Conservation (phyloP, 2,888 invertebrate species). For the Miltochrista miniata region DNA sequence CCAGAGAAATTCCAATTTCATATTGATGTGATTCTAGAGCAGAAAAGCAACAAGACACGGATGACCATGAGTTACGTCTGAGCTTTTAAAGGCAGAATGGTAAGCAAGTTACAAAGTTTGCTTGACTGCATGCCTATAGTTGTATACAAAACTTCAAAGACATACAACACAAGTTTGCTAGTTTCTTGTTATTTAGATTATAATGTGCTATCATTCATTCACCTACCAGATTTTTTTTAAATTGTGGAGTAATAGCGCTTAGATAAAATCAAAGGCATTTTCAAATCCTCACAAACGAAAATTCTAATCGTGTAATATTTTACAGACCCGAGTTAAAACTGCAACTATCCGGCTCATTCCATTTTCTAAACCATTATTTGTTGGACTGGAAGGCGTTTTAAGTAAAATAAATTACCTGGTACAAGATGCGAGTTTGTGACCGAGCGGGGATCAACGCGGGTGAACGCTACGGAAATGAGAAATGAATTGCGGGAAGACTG, state of each 20-base stretch:
- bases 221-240: no score
- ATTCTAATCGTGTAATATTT: slow-evolving; percentile 44
- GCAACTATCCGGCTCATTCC: slow-evolving; percentile 42
- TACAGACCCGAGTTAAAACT: slow-evolving; percentile 45
- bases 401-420: slow-evolving; percentile 66
- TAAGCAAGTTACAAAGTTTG: no score
- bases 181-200: no score
- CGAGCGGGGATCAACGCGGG: slow-evolving; percentile 51
- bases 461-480: slow-evolving; percentile 62
- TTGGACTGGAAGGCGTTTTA: slow-evolving; percentile 56
- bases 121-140: no score
- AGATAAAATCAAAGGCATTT: slow-evolving; percentile 2
- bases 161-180: slow-evolving; percentile 1
- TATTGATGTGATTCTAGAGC: no score
- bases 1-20: no score
- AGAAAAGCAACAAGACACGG: no score
- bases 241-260: slow-evolving; percentile 19
- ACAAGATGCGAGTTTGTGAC: slow-evolving; percentile 56
- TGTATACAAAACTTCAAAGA: no score
- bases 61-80: no score
- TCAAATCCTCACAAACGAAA: slow-evolving; percentile 27
- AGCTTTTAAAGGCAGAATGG: no score
- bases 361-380: slow-evolving; percentile 52
- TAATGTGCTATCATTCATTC: no score
- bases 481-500: slow-evolving; percentile 69